Conservation (phyloP, 2,888 invertebrate species). For the Drosophila vallismaia region DNA sequence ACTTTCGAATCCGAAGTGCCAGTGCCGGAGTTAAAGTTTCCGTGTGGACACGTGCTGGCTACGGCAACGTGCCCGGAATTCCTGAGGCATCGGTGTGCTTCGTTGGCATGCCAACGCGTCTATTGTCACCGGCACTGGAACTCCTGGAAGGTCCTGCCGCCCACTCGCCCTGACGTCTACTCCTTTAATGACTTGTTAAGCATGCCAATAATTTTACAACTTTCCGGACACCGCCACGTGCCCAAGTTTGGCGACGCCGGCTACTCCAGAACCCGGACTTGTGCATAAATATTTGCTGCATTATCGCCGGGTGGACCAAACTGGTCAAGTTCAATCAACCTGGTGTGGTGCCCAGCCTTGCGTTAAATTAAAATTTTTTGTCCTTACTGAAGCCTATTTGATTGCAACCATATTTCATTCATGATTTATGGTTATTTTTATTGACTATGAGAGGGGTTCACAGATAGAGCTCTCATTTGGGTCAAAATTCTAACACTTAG, state of each 20-base stretch:
- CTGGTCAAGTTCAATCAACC: constrained; percentile 69
- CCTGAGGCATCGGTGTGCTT: constrained; percentile 64
- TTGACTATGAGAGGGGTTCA: neutral
- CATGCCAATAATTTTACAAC: constrained; percentile 77
- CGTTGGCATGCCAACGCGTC: constrained; percentile 59
- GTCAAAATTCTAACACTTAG: no score
- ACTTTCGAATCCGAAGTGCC: constrained; percentile 16
- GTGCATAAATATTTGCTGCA: constrained; percentile 28
- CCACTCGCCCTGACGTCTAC: constrained; percentile 22
- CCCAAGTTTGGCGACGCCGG: constrained; percentile 67
- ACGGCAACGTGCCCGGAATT: constrained; percentile 82
- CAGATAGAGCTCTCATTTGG: no score
- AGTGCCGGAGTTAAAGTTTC: constrained; percentile 53
- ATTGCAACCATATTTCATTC: constrained; percentile 63
- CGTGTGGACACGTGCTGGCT: constrained; percentile 78
- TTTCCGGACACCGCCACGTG: constrained; percentile 64
- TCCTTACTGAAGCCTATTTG: constrained; percentile 17
- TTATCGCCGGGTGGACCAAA: constrained; percentile 21
- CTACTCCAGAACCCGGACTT: constrained; percentile 10
- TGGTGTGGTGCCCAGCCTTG: constrained; percentile 73
- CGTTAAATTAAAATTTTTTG: constrained; percentile 83
- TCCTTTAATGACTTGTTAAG: constrained; percentile 73
- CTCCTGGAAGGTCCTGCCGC: constrained; percentile 20
- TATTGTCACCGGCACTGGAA: constrained; percentile 47
- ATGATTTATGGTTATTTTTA: constrained; percentile 39